Percentiles rank a stretch among this genome's conserved stretches.
These are phyloP conservation scores for Axinella damicornis DNA, from an alignment of 37 sponge, comb jelly and placozoan species.

Conservation along the genomic window DNA sequence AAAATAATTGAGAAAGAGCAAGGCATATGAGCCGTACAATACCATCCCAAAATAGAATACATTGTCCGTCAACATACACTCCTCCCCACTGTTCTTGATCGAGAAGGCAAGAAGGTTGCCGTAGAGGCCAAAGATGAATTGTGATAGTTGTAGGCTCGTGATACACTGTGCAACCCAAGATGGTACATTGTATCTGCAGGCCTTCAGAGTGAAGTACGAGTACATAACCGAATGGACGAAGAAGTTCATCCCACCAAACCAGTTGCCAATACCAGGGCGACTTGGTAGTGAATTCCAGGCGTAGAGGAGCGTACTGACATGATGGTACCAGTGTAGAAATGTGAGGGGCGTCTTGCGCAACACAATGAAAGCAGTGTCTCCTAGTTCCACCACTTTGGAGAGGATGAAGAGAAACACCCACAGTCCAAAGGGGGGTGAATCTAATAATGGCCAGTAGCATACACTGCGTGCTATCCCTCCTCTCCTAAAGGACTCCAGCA, in stretches of 20 bases:
- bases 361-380: slow-evolving; percentile 86
- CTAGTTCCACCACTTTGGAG: slow-evolving; percentile 79
- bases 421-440: slow-evolving; percentile 13
- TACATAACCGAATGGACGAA: slow-evolving; percentile 89
- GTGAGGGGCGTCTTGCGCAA: slow-evolving; percentile 73
- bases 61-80: slow-evolving; percentile 27
- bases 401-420: slow-evolving; percentile 76
- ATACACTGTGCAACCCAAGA: slow-evolving; percentile 55
- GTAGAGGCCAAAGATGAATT: slow-evolving; percentile 79
- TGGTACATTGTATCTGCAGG: slow-evolving; percentile 60
- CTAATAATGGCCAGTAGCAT: not conserved
- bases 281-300: slow-evolving; percentile 39
- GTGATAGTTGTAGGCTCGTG: slow-evolving; percentile 78
- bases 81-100: slow-evolving; percentile 4
- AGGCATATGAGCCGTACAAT: slow-evolving; percentile 74
- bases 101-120: slow-evolving; percentile 9
- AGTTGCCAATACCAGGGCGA: slow-evolving; percentile 8
- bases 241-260: slow-evolving; percentile 75
- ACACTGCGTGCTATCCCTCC: too few relatives aligned
- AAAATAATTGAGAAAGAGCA: slow-evolving; percentile 81
- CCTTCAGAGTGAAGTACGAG: slow-evolving; percentile 84
- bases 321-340: slow-evolving; percentile 93
- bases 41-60: slow-evolving; percentile 19
- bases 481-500: too few relatives aligned
- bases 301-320: slow-evolving; percentile 77